Evolutionary conservation across 2,797 vertebrate genomes (phyloP).

Genomic region (Peromyscus eremicus): DNA sequence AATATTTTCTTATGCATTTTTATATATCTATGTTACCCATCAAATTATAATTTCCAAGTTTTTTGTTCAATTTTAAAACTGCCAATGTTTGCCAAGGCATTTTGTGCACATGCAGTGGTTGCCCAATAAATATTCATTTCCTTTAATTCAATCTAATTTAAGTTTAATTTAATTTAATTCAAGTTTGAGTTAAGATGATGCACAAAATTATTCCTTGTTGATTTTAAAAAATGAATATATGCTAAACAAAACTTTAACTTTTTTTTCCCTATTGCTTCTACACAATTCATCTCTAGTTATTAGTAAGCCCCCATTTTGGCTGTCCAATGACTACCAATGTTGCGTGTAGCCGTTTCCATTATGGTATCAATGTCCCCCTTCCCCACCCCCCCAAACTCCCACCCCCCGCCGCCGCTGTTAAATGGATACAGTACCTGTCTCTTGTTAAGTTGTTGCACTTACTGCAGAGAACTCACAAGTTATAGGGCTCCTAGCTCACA

Average conservation of each 20-base stretch:
- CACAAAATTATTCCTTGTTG: neutral
- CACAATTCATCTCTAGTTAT: neutral
- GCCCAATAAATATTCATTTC: neutral
- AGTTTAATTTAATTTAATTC: neutral
- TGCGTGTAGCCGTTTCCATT: neutral
- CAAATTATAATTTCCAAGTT: neutral
- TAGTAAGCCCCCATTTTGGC: neutral
- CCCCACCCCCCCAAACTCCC: too few species aligned
- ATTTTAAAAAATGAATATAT: neutral
- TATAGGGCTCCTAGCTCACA: neutral
- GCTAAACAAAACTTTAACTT: neutral
- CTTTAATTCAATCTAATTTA: slow-evolving; percentile 19
- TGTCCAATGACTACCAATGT: neutral
- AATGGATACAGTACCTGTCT: too few species aligned
- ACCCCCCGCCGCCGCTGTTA: too few species aligned
- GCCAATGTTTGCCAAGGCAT: neutral
- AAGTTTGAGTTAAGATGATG: neutral
- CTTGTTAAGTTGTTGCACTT: neutral
- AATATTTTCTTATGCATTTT: neutral
- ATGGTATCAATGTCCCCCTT: neutral
- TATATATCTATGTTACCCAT: neutral
- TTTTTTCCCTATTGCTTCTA: neutral
- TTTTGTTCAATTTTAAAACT: neutral
- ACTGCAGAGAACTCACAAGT: fast-evolving
- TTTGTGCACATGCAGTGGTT: neutral